Evolutionary conservation across 1,140 invertebrate species (phyloP).

Genomic region (Callitettix versicolor): DNA sequence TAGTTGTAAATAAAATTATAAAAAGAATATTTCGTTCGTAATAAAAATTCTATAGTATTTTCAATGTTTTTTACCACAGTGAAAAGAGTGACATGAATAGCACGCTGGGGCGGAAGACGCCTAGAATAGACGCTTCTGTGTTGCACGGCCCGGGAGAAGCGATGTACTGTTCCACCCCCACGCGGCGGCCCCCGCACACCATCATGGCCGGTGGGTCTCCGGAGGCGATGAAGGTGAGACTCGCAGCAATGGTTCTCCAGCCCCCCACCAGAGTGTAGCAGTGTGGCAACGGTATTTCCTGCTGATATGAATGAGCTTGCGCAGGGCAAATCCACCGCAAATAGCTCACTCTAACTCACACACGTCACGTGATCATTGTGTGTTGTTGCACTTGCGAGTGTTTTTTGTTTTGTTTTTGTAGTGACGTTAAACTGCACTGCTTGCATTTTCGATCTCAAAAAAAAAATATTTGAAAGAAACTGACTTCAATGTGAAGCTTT

Average conservation of each 20-base stretch:
- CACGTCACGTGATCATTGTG: background rate
- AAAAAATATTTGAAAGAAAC: no score
- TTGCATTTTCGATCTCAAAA: background rate
- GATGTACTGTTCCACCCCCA: slow-evolving; percentile 39
- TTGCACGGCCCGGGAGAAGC: slow-evolving; percentile 39
- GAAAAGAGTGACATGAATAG: slow-evolving; percentile 43
- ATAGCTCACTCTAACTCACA: background rate
- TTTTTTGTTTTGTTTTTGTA: slow-evolving; percentile 10
- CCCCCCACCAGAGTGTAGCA: slow-evolving; percentile 68
- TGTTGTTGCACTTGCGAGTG: background rate
- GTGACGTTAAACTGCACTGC: background rate
- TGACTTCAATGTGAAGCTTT: no score
- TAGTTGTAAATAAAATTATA: no score
- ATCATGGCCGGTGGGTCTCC: slow-evolving; percentile 38
- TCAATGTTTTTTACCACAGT: no score
- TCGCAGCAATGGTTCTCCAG: slow-evolving; percentile 64
- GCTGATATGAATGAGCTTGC: background rate
- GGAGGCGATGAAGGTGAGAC: slow-evolving; percentile 66
- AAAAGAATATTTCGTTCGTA: no score
- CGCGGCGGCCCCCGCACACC: slow-evolving; percentile 21
- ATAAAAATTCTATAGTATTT: no score
- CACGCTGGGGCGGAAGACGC: slow-evolving; percentile 25
- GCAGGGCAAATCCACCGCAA: background rate
- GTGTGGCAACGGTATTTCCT: slow-evolving; percentile 22
- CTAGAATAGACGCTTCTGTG: slow-evolving; percentile 16